Base-by-base conservation (phyloP, 53 echinoderm and acorn worm species). In the Echinarachnius parma region DNA sequence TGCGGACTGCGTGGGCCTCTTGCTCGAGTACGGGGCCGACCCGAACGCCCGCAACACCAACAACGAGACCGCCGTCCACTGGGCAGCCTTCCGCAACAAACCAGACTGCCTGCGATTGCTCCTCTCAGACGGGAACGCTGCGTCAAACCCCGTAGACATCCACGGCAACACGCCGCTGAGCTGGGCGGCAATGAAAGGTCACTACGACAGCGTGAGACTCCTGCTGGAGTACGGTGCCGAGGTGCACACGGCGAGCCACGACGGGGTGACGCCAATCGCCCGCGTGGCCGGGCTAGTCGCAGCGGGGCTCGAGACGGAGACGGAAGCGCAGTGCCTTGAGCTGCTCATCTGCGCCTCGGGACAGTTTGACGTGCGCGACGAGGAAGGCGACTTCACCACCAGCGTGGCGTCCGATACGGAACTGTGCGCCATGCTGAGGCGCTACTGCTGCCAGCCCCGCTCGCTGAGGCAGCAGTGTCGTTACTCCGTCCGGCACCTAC, bases 31-130 rank as follows among this genome's bases (percentile, higher is more conserved):
- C 10, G 91, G 91, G 0, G 96, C 87, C 4, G 84, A 96, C 28
- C 54, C 79, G 3, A 84, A 96, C 68, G 78, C 87, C 4, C 75
- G 62, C 4, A 90, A 91, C 44, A 58, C 67, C 21, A 96, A 96
- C 19, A 76, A 79, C 30, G 79, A 91, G 68, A 81, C 91, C 13
- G 86, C 96, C 2, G 72, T 96, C 1, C 96, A 96, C 57, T 96
- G 96, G 96, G 96, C 96, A 0, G 76, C 86, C 69, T 95, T 84
- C 59, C 91, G 90, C 46, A 95, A 95, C 62, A 84, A 85, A 24
- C 35, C 23, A 8, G 78, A 87, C n/a, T 87, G 90, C 35, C 79
- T 82, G 0, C 80, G 68, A 42, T 66, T 76, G 9, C 75, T 95
- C 10, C 82, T 95, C 23, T 5, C 21, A 36, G 63, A 87, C 31